phyloP scores from a whole-genome alignment of 2,888 invertebrate species.

The Chrysolina americana region DNA sequence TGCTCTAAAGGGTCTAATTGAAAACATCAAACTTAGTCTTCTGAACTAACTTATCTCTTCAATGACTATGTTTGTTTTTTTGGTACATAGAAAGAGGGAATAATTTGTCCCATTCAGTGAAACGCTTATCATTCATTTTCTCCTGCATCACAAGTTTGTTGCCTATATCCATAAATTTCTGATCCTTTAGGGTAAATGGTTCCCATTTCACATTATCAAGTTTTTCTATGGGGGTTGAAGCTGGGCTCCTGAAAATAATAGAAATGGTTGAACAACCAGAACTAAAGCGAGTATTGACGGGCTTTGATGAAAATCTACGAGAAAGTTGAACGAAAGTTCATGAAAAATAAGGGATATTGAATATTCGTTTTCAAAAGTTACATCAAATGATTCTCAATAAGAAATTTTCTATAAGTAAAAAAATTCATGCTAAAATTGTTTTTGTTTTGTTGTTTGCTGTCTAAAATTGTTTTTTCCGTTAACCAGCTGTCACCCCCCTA shows the following conservation, averaged over 20 bases:
- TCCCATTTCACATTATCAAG: conserved; percentile 67
- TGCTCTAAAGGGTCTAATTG: background rate
- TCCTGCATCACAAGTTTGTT: conserved; percentile 65
- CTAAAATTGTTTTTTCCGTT: too few species aligned
- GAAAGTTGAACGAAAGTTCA: too few species aligned
- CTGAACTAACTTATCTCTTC: conserved; percentile 9
- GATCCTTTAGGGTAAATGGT: conserved; percentile 62
- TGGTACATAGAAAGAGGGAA: conserved; percentile 59
- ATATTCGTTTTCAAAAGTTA: too few species aligned
- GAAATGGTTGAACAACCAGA: background rate
- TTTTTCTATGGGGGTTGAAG: conserved; percentile 62
- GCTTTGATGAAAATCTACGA: too few species aligned
- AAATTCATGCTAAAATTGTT: too few species aligned
- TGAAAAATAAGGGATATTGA: too few species aligned
- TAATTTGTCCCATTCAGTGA: conserved; percentile 67
- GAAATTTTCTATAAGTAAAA: too few species aligned
- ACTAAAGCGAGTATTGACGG: too few species aligned
- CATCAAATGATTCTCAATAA: too few species aligned
- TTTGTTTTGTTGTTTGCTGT: too few species aligned
- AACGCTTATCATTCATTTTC: conserved; percentile 66
- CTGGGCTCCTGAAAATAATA: conserved; percentile 60
- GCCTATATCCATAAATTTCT: conserved; percentile 68
- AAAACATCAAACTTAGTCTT: background rate
- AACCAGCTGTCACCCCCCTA: too few species aligned
- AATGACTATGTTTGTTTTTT: conserved; percentile 33